Base-by-base conservation (phyloP, 2,113 vertebrate genomes). In the Theristicus caerulescens region DNA sequence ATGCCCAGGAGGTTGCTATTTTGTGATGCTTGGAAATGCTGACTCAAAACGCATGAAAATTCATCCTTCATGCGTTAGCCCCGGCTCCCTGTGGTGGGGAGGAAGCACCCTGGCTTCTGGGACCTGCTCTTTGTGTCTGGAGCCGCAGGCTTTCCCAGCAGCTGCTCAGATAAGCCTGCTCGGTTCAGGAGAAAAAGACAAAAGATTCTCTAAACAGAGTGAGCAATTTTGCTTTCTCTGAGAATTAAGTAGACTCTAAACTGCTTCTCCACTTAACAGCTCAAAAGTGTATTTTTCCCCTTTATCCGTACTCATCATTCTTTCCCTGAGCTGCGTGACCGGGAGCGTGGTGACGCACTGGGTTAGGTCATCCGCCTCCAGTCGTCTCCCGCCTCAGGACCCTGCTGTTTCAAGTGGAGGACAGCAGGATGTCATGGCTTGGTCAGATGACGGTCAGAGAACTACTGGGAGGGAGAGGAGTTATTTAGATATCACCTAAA, bases 301-400 rank as follows among this genome's bases (percentile, higher is more conserved):
- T 52, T 29, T 44, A 24, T 42, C 44, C 46, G 40, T 26, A 7
- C 40, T 79, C 14, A 0, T 46, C 14, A 7, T 44, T 62, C 38
- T 46, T 12, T 46, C 42, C 3, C 64, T 8, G 64, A 29, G 77
- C 40, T 29, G 27, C 0, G 6, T 67, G 69, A 49, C 44, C 4
- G 1, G 19, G 26, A 42, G 26, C 2, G 0, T 1, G 2, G 46
- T 32, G 70, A 57, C 62, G 59, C 17, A 1, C 31, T 13, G 34
- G 36, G 42, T 69, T 54, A 31, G 26, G 44, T 64, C 40, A 69
- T 17, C 44, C 0, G 1, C 31, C 42, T 64, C 72, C 34, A n/a
- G 40, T 6, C 81, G 25, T 40, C 36, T 52, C 78, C 64, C 0
- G 1, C 0, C 5, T 29, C 32, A 47, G 73, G 55, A 59, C 49